A percentile compares a stretch with the other conserved stretches of the same genome.
phyloP scores from a whole-genome alignment of 2,888 invertebrate genomes.

The Thereva nobilitata region DNA sequence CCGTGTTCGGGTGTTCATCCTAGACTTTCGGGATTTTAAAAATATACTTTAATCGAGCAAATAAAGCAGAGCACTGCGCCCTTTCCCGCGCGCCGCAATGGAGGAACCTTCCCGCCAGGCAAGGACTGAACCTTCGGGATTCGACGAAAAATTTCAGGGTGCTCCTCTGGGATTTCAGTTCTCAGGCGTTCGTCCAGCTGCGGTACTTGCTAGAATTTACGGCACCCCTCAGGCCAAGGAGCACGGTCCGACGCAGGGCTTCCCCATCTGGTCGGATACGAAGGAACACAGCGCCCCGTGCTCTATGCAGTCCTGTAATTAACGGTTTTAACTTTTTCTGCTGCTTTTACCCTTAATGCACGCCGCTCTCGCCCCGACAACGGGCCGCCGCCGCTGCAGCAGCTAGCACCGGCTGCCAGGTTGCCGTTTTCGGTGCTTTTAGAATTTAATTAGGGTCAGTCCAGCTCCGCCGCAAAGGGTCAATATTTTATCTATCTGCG shows the following conservation, averaged over 20 bases:
- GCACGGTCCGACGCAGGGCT: not conserved
- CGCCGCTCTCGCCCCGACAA: constrained; percentile 1
- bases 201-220: not conserved
- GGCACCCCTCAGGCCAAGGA: not conserved
- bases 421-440: constrained; percentile 29
- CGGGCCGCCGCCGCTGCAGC: not conserved
- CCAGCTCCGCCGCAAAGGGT: constrained; percentile 34
- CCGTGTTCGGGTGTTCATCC: too few species aligned
- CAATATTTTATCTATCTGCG: constrained; percentile 39
- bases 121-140: not conserved
- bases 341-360: constrained; percentile 6
- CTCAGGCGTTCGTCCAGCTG: not conserved
- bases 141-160: not conserved
- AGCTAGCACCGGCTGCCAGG: not conserved
- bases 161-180: not conserved
- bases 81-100: not conserved
- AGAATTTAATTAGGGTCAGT: constrained; percentile 41
- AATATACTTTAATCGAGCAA: too few species aligned
- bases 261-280: constrained; percentile 14
- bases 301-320: constrained; percentile 22
- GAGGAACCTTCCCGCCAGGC: not conserved
- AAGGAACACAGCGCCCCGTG: not conserved
- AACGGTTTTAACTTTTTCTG: constrained; percentile 30
- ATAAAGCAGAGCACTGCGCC: too few species aligned
- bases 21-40: too few species aligned